Conservation (phyloP, 2,113 vertebrate genomes). For the Gavialis gangeticus region DNA sequence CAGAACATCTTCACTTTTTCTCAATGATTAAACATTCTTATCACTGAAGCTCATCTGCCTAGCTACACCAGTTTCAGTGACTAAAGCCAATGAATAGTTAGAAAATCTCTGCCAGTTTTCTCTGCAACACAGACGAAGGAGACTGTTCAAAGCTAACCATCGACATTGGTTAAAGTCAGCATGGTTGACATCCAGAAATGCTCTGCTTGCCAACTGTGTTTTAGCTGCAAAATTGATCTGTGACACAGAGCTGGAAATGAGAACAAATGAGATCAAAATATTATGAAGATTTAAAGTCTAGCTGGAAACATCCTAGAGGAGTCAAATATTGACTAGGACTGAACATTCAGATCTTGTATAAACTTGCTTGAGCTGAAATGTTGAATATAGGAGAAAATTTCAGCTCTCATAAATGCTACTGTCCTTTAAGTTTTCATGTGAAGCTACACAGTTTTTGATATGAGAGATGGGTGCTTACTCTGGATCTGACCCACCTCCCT, state of each 20-base stretch:
- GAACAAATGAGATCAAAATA: neutral
- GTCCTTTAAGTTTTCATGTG: neutral
- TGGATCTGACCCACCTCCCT: neutral
- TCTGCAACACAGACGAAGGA: too few relatives aligned
- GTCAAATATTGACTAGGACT: neutral
- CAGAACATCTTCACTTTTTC: neutral
- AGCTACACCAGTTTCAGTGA: neutral
- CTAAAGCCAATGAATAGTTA: neutral
- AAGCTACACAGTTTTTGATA: neutral
- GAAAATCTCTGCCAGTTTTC: too few relatives aligned
- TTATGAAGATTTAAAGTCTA: neutral
- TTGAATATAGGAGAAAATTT: neutral
- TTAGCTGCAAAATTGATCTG: neutral
- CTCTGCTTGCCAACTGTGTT: neutral
- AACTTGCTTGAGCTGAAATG: neutral
- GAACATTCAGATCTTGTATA: neutral
- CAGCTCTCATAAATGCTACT: neutral
- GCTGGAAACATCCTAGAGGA: neutral
- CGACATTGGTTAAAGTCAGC: neutral
- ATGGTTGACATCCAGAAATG: neutral
- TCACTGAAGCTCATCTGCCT: neutral
- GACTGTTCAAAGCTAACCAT: neutral
- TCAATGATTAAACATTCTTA: neutral
- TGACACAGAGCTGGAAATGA: constrained; percentile 1
- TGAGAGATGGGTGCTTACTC: neutral